phyloP scores from a whole-genome alignment of 2,888 invertebrate genomes.

The Heliconius sara region DNA sequence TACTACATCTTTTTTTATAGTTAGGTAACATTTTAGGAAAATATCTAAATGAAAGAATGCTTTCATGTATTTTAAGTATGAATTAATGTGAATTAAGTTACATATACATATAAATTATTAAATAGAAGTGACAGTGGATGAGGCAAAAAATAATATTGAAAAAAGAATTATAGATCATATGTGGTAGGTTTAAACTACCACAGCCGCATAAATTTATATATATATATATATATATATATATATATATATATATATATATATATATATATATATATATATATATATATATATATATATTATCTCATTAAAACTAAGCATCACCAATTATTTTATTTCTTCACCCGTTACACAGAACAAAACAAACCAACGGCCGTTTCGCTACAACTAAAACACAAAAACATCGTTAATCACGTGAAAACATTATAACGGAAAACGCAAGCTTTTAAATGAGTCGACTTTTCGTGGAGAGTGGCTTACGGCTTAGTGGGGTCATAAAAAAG shows the following conservation, averaged over 20 bases:
- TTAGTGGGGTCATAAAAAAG: slow-evolving; percentile 49
- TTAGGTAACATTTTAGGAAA: too few relatives aligned
- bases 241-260: not conserved
- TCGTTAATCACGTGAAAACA: slow-evolving; percentile 41
- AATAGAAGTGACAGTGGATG: too few relatives aligned
- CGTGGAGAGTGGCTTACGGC: slow-evolving; percentile 39
- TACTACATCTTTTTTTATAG: too few relatives aligned
- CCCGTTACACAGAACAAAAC: not conserved
- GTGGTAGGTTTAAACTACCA: not conserved
- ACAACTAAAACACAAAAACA: slow-evolving; percentile 39
- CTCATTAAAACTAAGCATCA: not conserved
- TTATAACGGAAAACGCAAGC: slow-evolving; percentile 32
- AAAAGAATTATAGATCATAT: not conserved
- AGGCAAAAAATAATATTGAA: not conserved
- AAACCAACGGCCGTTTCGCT: slow-evolving; percentile 13
- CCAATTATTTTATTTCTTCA: not conserved
- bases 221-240: too few relatives aligned
- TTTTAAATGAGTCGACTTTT: slow-evolving; percentile 42
- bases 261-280: not conserved
- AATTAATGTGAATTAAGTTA: too few relatives aligned
- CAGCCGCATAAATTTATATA: not conserved
- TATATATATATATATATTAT: not conserved
- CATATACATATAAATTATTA: too few relatives aligned
- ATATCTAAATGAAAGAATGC: too few relatives aligned
- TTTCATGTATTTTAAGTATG: too few relatives aligned